Evolutionary conservation across 92 coral and sea anemone species (phyloP), one percentile per base, ranked within the genome.

Genomic region (Virgularia gustaviana): DNA sequence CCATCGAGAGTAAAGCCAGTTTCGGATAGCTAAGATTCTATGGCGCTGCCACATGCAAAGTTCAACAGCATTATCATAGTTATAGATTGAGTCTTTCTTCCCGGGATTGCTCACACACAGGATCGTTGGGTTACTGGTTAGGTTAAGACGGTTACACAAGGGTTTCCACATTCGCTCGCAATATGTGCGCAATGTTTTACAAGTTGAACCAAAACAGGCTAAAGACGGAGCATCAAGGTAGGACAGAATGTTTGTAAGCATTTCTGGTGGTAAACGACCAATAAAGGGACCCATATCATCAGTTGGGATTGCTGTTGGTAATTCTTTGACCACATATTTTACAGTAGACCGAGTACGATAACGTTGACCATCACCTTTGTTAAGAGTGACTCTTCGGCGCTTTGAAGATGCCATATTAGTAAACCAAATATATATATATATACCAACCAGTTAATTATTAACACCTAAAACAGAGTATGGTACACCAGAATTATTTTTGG

Each of bases 1-100:
- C 98, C 96, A 92, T 9, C 90, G 70, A 1, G 98, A 92, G 52
- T 89, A 87, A 57, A 92, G 55, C 96, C 98, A 92, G 44, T 84
- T 92, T 52, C 98, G 64, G 47, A 65, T 83, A 1, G 96, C 90
- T 31, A 84, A 86, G 15, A 92, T 72, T 68, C 84, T 90, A 90
- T 95, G 89, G 44, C 85, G 60, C 43, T 92, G 91, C 2, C 88
- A 85, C 11, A 39, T 78, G 43, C 94, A 84, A 41, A 79, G 83
- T 78, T 86, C 94, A 42, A 87, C 49, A 5, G 98, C 98, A 49
- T 84, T 87, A 65, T 92, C 98, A 62, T 92, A 92, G 16, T 77
- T 81, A 80, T 89, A 89, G n/a, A 57, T 78, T 0, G 91, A 88
- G 12, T 64, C 73, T 6, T 78, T 61, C 13, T 75, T 71, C n/a